Evolutionary conservation across 2,113 vertebrate species (phyloP).

Genomic region (Scomber scombrus): DNA sequence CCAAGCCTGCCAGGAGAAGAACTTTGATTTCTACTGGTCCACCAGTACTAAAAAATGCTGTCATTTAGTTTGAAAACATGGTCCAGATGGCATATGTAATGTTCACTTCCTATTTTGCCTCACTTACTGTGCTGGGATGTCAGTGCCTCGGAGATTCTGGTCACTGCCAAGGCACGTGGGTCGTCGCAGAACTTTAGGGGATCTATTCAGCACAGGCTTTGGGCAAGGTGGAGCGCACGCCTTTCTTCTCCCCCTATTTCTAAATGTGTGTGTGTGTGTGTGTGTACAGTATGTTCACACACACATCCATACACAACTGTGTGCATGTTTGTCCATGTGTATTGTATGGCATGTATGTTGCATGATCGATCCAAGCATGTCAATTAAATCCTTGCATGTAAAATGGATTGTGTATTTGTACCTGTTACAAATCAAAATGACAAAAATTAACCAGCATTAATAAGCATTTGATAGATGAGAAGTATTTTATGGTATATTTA

Average conservation of each 20-base stretch:
- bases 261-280: constrained; percentile 48
- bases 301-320: constrained; percentile 9
- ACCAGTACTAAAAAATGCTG: constrained; percentile 23
- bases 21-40: not conserved
- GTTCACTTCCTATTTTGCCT: constrained; percentile 87
- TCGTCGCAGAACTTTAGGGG: constrained; percentile 96
- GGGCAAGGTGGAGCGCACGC: constrained; percentile 93
- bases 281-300: not conserved
- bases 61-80: constrained; percentile 44
- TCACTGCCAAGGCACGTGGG: constrained; percentile 94
- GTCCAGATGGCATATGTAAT: constrained; percentile 61
- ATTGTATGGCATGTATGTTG: constrained; percentile 60
- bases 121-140: constrained; percentile 85
- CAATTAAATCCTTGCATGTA: constrained; percentile 56
- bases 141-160: constrained; percentile 97
- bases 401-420: constrained; percentile 19
- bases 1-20: not conserved
- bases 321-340: constrained; percentile 46
- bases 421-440: not conserved
- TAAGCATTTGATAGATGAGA: not conserved
- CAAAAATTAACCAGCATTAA: constrained; percentile 35
- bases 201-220: constrained; percentile 95
- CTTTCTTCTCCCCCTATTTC: constrained; percentile 70
- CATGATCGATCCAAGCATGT: constrained; percentile 63
- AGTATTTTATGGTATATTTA: not conserved